Percentiles rank a stretch among this genome's conserved stretches.
phyloP scores from a whole-genome alignment of 2,888 invertebrate species.

The Epirrhoe tristata region DNA sequence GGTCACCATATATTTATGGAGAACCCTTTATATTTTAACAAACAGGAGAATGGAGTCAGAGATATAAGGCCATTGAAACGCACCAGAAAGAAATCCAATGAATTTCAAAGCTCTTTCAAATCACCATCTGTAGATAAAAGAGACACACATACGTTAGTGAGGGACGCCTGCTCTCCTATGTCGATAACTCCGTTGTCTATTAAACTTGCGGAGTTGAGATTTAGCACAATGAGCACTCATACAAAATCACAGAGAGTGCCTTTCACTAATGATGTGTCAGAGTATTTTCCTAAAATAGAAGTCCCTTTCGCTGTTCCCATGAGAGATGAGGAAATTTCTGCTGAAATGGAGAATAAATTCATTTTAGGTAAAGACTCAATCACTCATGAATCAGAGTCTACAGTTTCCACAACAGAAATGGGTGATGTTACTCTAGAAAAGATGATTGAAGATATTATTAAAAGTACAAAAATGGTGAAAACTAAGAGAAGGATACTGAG shows the following conservation, averaged over 20 bases:
- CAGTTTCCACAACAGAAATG: constrained; percentile 82
- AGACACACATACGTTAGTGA: constrained; percentile 71
- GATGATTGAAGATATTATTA: constrained; percentile 87
- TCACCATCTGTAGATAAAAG: constrained; percentile 77
- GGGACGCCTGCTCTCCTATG: constrained; percentile 79
- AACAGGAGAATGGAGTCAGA: constrained; percentile 63
- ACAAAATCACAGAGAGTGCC: constrained; percentile 65
- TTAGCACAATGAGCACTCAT: constrained; percentile 81
- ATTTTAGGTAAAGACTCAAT: constrained; percentile 72
- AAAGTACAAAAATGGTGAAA: constrained; percentile 83
- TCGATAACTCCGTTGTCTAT: constrained; percentile 86
- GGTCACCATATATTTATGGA: constrained; percentile 80
- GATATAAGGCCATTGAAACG: constrained; percentile 75
- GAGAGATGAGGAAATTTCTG: constrained; percentile 77
- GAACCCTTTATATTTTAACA: constrained; percentile 81
- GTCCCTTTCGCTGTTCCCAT: constrained; percentile 70
- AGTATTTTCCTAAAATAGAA: constrained; percentile 82
- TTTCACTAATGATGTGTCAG: constrained; percentile 75
- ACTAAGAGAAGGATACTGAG: constrained; percentile 71
- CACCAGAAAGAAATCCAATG: constrained; percentile 77
- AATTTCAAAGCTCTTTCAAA: constrained; percentile 79
- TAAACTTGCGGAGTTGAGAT: constrained; percentile 85
- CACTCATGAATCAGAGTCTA: constrained; percentile 70
- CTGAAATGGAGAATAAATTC: constrained; percentile 82
- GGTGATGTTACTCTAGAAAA: constrained; percentile 83